phyloP scores from a whole-genome alignment of 2,113 vertebrate species.

The Nothocercus julius region DNA sequence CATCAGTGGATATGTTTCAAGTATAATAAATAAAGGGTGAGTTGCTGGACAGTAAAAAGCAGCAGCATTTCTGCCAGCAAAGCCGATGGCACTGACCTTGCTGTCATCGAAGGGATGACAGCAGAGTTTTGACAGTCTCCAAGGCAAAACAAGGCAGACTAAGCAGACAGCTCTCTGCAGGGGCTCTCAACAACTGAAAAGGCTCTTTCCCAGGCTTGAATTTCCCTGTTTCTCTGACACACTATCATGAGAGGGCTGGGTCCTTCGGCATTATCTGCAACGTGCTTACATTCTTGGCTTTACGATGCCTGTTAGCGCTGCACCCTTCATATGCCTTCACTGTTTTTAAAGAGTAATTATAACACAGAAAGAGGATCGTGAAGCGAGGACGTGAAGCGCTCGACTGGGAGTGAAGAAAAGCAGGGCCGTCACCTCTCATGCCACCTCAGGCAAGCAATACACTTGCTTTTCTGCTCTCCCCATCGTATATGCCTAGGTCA shows the following conservation, averaged over 20 bases:
- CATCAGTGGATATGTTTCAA: not conserved
- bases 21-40: not conserved
- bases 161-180: conserved; percentile 4
- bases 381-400: not conserved
- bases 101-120: not conserved
- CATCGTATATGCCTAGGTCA: accelerated
- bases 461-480: not conserved
- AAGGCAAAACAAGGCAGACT: conserved; percentile 15
- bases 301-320: not conserved
- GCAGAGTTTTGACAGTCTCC: conserved; percentile 26
- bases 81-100: not conserved
- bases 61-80: not conserved
- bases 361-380: not conserved
- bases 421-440: not conserved
- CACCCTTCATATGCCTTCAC: not conserved
- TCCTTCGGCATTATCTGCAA: conserved; percentile 35
- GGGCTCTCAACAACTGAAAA: conserved; percentile 19
- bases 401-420: not conserved
- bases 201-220: conserved; percentile 44
- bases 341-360: not conserved
- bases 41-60: not conserved
- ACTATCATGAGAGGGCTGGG: not conserved
- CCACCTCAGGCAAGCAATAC: not conserved
- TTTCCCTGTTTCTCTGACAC: conserved; percentile 11
- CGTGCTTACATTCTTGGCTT: not conserved